Base-by-base conservation (phyloP, 2,888 invertebrate species). In the Caenorhabditis sp. region DNA sequence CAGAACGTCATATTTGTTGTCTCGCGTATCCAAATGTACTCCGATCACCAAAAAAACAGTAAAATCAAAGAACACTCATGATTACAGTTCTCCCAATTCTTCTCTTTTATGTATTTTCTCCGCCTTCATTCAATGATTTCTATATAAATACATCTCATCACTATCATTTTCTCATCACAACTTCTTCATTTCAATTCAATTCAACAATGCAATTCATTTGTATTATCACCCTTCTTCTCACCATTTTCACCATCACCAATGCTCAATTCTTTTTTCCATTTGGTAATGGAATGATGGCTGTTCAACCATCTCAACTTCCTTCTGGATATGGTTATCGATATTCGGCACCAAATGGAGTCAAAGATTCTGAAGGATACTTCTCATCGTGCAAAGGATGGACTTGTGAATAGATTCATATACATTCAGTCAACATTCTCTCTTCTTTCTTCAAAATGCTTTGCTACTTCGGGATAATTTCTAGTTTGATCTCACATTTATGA, bases 191-290 rank as follows among this genome's bases (percentile, higher is more conserved):
- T n/a, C n/a, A n/a, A n/a, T n/a, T n/a, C n/a, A n/a, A n/a, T n/a
- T n/a, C n/a, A 31, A 31, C 4, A 4, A 31, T 31, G 31, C 31
- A 31, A 31, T 31, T 31, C 31, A 31, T 10, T 7, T 31, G 3
- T 5, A 49, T 49, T 49, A 17, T 49, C 4, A 17, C 17, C 17
- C 5, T 31, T 31, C 31, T 31, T 10, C 31, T 31, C 31, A 7
- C 31, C 4, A 31, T 31, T 4, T 49, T n/a, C 20, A 49, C 36
- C 1, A n/a, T 14, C 1, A 20, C 36, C 5, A n/a, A 10, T 36
- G 31, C 36, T 36, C 58, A 58, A 36, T 58, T 58, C 36, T n/a
- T 58, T 5, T 58, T 58, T 31, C 58, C 58, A n/a, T 58, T 58
- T 21, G 58, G 58, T 20, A 36, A 58, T 58, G 36, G 36, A 31